Evolutionary conservation across 1,140 invertebrate genomes (phyloP), one percentile per base, ranked within the genome.

Genomic region (Caenorhabditis remanei): DNA sequence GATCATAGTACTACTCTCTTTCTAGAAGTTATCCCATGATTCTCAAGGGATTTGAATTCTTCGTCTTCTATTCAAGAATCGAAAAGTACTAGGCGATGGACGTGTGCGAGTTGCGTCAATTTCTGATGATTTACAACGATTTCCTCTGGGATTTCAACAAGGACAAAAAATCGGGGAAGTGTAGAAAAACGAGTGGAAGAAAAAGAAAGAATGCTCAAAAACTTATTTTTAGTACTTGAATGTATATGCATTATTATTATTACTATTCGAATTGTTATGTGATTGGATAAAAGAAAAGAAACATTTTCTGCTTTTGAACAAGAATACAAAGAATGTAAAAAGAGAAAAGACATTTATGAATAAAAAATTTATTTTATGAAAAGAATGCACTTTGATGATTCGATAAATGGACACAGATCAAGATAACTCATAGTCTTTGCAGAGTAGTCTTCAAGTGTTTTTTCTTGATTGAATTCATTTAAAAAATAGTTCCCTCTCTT

Each of bases 61-160:
- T 43, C 46, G 11, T 11, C 16, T n/a, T 46, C 43, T 71, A n/a
- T 11, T 79, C 46, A 50, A 79, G 71, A 79, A 79, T 79, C 46
- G 71, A 79, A 79, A 79, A 79, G 71, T 79, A 79, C 43, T 79
- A 79, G 71, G 40, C 7, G 71, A 79, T 8, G 65, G 41, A 32
- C 19, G 21, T 8, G 24, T 13, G 61, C 8, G 11, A 21, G 19
- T n/a, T 58, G 71, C 71, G 71, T 79, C 71, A 79, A 50, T 79
- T 79, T 79, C 46, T 79, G 71, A 79, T 79, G 71, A 79, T 79
- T 79, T 79, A 79, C 71, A 79, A 79, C 71, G n/a, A 50, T 53
- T 50, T 79, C 71, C 71, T 11, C n/a, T 79, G 71, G 71, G 71
- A 79, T 79, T 21, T 48, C 65, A 46, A 16, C 14, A 46, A 71